Evolutionary conservation across 2,888 invertebrate genomes (phyloP).

Genomic region (Diarsia mendica): DNA sequence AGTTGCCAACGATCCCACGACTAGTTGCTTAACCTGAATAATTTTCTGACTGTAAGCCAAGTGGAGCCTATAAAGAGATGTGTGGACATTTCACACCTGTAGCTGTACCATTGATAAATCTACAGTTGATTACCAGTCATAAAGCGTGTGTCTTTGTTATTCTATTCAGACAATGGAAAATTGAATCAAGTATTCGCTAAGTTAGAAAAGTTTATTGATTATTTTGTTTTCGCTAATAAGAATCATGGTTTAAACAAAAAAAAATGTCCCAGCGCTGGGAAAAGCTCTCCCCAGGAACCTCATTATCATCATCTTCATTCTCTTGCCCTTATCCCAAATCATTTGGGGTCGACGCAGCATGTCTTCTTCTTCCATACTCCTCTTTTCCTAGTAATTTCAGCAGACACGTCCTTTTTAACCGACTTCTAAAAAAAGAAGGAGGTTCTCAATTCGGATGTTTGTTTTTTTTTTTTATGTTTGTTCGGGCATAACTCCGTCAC

Average conservation of each 20-base stretch:
- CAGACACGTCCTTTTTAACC: too few relatives aligned
- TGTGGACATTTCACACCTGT: too few relatives aligned
- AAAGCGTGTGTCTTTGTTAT: not conserved
- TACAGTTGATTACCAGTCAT: not conserved
- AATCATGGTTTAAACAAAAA: too few relatives aligned
- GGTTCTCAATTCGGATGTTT: too few relatives aligned
- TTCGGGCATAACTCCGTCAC: too few relatives aligned
- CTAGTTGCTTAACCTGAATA: conserved; percentile 43
- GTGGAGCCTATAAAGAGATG: conserved; percentile 23
- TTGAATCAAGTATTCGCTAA: not conserved
- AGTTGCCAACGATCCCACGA: conserved; percentile 52
- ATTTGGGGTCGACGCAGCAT: too few relatives aligned
- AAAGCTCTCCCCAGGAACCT: not conserved
- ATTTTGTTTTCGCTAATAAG: not conserved
- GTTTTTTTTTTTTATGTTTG: too few relatives aligned
- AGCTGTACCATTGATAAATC: too few relatives aligned
- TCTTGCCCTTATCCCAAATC: too few relatives aligned
- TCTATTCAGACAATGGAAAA: not conserved
- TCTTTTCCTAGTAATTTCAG: too few relatives aligned
- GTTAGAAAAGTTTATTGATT: not conserved
- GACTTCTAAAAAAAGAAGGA: too few relatives aligned
- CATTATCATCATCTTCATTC: not conserved
- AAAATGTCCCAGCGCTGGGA: not conserved
- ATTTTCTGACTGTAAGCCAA: conserved; percentile 54
- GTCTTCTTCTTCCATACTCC: too few relatives aligned